These are phyloP conservation scores for Drosophila algonquin DNA, from an alignment of 2,888 invertebrate species.

Conservation along the genomic window DNA sequence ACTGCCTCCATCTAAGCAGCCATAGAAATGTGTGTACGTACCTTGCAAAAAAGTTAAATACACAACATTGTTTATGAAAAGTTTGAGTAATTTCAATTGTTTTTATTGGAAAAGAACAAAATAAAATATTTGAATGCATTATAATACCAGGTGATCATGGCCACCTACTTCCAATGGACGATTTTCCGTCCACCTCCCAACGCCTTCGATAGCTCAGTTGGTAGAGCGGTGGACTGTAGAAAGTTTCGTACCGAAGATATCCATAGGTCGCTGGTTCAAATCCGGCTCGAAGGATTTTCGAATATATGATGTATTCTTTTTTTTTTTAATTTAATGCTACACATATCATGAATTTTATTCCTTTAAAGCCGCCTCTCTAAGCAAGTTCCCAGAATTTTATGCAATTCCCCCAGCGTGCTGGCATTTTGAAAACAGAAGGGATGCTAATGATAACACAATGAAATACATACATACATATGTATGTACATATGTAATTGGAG, in stretches of 20 bases:
- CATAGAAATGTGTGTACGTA: neutral
- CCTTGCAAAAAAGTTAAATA: neutral
- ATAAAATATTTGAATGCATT: neutral
- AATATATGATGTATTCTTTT: neutral
- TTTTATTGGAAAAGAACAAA: neutral
- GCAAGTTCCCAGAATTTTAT: too few relatives aligned
- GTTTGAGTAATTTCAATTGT: neutral
- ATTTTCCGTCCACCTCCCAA: conserved; percentile 3
- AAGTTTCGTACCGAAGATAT: neutral
- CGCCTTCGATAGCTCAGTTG: conserved; percentile 78
- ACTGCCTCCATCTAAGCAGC: neutral
- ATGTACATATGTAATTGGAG: too few relatives aligned
- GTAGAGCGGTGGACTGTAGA: conserved; percentile 78
- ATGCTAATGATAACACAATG: too few relatives aligned
- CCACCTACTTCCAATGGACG: neutral
- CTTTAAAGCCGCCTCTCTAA: too few relatives aligned
- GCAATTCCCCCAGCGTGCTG: too few relatives aligned
- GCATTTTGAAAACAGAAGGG: too few relatives aligned
- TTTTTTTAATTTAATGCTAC: too few relatives aligned
- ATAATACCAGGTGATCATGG: neutral
- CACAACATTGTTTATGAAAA: neutral
- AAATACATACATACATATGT: too few relatives aligned
- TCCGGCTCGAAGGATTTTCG: neutral
- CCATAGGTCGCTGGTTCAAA: conserved; percentile 1
- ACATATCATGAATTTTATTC: too few relatives aligned